Evolutionary conservation across 2,888 invertebrate genomes (phyloP).

Genomic region (Neocrepidodera transversa): DNA sequence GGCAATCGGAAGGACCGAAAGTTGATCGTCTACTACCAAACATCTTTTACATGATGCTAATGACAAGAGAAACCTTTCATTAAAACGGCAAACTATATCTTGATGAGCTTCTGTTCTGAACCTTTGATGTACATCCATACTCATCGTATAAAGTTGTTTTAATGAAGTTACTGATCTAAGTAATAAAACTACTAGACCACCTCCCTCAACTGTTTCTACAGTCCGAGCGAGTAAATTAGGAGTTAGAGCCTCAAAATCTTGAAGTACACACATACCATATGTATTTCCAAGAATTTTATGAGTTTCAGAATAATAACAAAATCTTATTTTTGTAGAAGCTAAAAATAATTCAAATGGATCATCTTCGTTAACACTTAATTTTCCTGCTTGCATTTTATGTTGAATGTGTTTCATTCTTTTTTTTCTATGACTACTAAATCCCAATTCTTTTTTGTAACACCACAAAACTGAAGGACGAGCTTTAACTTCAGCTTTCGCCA

Average conservation of each 20-base stretch:
- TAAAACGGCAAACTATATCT: conserved; percentile 91
- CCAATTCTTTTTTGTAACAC: conserved; percentile 92
- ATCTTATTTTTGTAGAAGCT: conserved; percentile 94
- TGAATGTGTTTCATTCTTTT: conserved; percentile 86
- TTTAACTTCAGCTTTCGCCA: conserved; percentile 92
- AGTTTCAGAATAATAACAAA: conserved; percentile 96
- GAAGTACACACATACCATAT: conserved; percentile 83
- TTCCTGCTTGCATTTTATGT: conserved; percentile 87
- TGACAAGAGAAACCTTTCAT: conserved; percentile 93
- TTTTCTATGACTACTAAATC: conserved; percentile 79
- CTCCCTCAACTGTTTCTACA: conserved; percentile 96
- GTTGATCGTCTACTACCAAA: conserved; percentile 92
- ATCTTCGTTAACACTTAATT: conserved; percentile 89
- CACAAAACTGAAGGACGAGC: conserved; percentile 93
- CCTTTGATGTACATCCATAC: conserved; percentile 97
- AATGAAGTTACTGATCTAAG: conserved; percentile 86
- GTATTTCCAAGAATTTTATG: conserved; percentile 98
- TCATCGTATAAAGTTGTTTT: conserved; percentile 93
- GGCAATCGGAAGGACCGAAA: conserved; percentile 91
- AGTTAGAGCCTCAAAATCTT: conserved; percentile 90
- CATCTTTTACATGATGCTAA: conserved; percentile 87
- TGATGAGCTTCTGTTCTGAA: conserved; percentile 95
- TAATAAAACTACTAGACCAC: conserved; percentile 80
- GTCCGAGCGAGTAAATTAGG: conserved; percentile 96
- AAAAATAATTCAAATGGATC: conserved; percentile 97